Percentiles rank a stretch among this genome's conserved stretches.
These are phyloP conservation scores for Carterocephalus palaemon DNA, from an alignment of 2,888 invertebrate genomes.

Conservation along the genomic window DNA sequence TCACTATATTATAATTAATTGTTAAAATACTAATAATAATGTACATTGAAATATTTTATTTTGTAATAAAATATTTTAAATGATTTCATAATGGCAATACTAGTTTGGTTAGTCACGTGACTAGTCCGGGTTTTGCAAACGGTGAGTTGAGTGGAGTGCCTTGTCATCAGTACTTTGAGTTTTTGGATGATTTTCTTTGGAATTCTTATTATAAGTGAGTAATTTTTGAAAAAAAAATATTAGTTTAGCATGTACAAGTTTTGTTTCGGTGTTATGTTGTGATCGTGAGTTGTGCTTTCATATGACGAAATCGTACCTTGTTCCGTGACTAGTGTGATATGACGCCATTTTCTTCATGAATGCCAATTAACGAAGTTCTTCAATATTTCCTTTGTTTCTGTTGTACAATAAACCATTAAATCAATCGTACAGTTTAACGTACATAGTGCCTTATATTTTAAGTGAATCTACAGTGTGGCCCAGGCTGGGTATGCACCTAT, in stretches of 20 bases:
- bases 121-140: conserved; percentile 74
- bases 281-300: conserved; percentile 57
- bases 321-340: conserved; percentile 78
- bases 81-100: conserved; percentile 33
- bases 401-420: conserved; percentile 21
- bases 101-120: conserved; percentile 45
- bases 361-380: conserved; percentile 75
- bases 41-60: no score
- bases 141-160: conserved; percentile 80
- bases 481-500: conserved; percentile 11
- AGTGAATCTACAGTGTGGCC: conserved; percentile 20
- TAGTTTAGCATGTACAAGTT: conserved; percentile 52
- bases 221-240: conserved; percentile 57
- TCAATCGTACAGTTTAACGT: conserved; percentile 9
- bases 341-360: conserved; percentile 80
- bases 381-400: conserved; percentile 55
- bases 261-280: conserved; percentile 54
- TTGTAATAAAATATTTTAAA: background rate
- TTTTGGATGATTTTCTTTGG: conserved; percentile 79
- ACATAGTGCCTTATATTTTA: conserved; percentile 20
- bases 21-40: no score
- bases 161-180: conserved; percentile 77
- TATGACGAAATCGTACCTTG: conserved; percentile 77
- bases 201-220: conserved; percentile 79
- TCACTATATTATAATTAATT: no score